Conservation (phyloP, 1,140 invertebrate genomes). For the Portunus trituberculatus region DNA sequence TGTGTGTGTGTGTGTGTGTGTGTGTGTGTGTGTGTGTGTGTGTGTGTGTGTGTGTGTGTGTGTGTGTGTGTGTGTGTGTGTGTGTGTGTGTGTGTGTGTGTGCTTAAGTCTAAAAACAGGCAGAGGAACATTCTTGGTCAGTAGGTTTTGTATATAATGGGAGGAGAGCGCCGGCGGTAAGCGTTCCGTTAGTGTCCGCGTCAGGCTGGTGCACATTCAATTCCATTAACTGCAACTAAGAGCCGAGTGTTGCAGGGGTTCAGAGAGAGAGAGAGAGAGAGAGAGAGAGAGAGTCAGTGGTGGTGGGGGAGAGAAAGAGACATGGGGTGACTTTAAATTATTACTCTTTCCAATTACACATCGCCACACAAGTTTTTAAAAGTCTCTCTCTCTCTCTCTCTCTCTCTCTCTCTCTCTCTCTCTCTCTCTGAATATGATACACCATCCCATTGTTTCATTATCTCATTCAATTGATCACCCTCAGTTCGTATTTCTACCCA, state of each 20-base stretch:
- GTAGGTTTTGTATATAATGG: no score
- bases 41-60: no score
- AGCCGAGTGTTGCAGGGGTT: neutral
- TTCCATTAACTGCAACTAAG: neutral
- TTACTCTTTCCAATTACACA: no score
- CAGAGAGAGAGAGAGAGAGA: conserved; percentile 6
- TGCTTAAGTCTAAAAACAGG: no score
- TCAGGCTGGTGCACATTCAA: neutral
- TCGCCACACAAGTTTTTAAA: no score
- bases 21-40: no score
- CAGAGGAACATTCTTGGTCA: no score
- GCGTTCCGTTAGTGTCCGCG: neutral
- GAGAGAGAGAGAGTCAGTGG: neutral
- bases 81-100: no score
- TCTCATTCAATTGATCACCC: neutral
- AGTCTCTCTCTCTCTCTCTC: conserved; percentile 13
- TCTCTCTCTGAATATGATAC: neutral
- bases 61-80: no score
- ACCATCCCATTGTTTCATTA: neutral
- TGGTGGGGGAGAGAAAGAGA: no score
- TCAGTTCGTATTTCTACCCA: neutral
- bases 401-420: conserved; percentile 11
- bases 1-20: no score
- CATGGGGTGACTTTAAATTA: no score
- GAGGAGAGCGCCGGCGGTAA: neutral